Conservation (phyloP, 1,140 invertebrate genomes). For the Philaenus spumarius region DNA sequence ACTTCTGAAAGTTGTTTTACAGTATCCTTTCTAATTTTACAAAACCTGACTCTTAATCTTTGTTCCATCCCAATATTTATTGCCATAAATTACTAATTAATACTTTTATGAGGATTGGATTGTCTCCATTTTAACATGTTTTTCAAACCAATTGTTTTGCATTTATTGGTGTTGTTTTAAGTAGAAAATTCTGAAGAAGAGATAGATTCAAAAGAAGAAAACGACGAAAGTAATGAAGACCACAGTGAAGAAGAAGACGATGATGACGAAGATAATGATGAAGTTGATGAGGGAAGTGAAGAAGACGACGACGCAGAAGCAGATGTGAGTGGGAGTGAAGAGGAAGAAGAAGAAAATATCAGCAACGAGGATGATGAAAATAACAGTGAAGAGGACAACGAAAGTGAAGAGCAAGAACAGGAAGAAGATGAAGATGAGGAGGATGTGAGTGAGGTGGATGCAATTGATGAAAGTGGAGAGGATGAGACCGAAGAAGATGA, state of each 20-base stretch:
- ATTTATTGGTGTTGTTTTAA: neutral
- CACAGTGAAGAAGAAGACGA: constrained; percentile 11
- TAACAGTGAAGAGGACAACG: constrained; percentile 3
- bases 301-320: constrained; percentile 5
- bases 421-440: constrained; percentile 23
- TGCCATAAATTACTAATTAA: no score
- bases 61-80: no score
- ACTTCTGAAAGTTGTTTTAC: no score
- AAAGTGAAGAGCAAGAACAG: constrained; percentile 25
- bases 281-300: constrained; percentile 2
- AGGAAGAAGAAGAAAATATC: neutral
- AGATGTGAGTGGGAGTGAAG: constrained; percentile 2
- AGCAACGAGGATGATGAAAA: constrained; percentile 5
- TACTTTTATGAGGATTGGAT: no score
- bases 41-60: no score
- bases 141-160: no score
- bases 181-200: constrained; percentile 34
- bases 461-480: constrained; percentile 29
- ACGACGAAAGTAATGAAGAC: constrained; percentile 29
- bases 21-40: no score
- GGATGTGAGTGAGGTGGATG: constrained; percentile 35
- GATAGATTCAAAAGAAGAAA: constrained; percentile 34
- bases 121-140: no score
- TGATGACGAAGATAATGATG: neutral
- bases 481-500: constrained; percentile 30